These are phyloP conservation scores for Rhinoptilus africanus DNA, from an alignment of 2,113 vertebrate genomes.

Conservation along the genomic window DNA sequence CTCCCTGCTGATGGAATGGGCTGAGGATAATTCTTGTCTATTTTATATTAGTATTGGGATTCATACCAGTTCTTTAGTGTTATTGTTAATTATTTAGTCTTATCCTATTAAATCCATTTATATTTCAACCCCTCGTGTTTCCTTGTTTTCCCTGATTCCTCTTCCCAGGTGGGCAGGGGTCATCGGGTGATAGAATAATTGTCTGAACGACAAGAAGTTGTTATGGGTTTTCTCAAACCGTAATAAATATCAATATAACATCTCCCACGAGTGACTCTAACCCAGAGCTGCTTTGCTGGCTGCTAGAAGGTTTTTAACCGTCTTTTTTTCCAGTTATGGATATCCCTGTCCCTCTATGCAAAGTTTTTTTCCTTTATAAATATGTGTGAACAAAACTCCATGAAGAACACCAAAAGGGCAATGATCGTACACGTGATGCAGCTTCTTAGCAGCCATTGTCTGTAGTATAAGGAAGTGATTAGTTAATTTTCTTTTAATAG, in stretches of 20 bases:
- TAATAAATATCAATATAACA: not conserved
- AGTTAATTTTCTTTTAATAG: not conserved
- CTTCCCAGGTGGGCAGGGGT: too few species aligned
- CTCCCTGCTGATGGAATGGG: too few species aligned
- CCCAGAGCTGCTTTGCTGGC: not conserved
- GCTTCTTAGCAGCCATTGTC: not conserved
- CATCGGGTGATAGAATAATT: too few species aligned
- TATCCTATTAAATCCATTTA: too few species aligned
- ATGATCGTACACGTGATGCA: fast-evolving
- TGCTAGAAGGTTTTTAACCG: not conserved
- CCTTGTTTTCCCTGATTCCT: too few species aligned
- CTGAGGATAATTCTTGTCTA: too few species aligned
- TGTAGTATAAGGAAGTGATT: not conserved
- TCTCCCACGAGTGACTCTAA: not conserved
- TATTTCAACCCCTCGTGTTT: too few species aligned
- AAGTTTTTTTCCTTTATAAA: not conserved
- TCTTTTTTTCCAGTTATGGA: not conserved
- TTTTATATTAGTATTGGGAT: too few species aligned
- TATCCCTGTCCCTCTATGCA: not conserved
- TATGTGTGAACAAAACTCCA: not conserved
- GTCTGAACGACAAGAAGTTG: too few species aligned
- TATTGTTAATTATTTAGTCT: too few species aligned
- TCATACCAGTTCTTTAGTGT: too few species aligned
- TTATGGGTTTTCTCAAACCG: too few species aligned
- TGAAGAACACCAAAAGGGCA: not conserved